Conservation (phyloP, 2,888 invertebrate species). For the Pharmacophagus antenor region DNA sequence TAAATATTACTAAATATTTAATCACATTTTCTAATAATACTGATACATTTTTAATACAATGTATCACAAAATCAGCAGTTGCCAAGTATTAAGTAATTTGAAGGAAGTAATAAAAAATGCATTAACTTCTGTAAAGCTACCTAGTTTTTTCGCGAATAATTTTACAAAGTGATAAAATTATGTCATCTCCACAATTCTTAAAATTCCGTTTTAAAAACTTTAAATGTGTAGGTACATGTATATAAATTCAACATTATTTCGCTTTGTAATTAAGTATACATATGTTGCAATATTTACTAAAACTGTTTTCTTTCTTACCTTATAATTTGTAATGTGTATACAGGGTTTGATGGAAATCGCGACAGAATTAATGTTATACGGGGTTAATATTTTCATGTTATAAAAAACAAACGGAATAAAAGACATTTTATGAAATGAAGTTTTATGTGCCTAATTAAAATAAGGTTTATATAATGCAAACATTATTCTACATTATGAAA, state of each 20-base stretch:
- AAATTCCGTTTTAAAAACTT: background rate
- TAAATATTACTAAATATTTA: background rate
- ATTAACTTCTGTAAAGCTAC: background rate
- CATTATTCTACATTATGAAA: no score
- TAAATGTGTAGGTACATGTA: background rate
- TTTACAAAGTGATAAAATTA: background rate
- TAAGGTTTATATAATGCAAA: no score
- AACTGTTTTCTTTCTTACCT: background rate
- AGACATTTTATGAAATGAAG: background rate
- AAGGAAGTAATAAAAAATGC: background rate
- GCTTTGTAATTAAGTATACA: background rate
- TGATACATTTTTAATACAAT: background rate
- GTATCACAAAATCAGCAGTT: slow-evolving; percentile 1
- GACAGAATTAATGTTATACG: background rate
- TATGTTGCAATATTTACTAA: background rate
- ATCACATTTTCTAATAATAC: background rate
- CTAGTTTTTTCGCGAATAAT: background rate
- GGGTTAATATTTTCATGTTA: background rate
- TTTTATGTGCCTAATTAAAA: no score
- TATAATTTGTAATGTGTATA: background rate
- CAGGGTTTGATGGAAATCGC: background rate
- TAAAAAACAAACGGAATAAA: background rate
- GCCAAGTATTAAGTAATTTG: slow-evolving; percentile 8
- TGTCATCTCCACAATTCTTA: background rate
- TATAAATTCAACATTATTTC: background rate